Conservation (phyloP, 1,140 invertebrate genomes). For the Drosophila dunni region DNA sequence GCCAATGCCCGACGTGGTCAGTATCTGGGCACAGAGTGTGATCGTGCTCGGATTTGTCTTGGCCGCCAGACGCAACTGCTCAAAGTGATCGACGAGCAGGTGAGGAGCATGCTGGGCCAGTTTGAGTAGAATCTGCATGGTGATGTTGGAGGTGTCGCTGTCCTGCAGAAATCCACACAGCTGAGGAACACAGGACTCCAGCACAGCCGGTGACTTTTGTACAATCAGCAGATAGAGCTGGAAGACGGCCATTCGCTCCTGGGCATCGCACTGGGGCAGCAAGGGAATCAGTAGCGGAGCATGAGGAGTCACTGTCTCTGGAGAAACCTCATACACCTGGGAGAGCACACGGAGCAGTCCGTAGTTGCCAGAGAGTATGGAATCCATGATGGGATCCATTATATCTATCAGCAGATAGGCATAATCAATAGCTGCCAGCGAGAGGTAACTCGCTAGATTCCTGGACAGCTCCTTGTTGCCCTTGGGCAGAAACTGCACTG, state of each 20-base stretch:
- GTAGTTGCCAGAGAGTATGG: conserved; percentile 94
- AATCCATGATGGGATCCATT: conserved; percentile 94
- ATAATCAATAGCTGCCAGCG: conserved; percentile 96
- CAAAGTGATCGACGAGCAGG: conserved; percentile 88
- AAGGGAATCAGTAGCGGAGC: conserved; percentile 92
- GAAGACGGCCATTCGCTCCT: conserved; percentile 93
- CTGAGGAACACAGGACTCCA: conserved; percentile 73
- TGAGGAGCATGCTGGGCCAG: conserved; percentile 89
- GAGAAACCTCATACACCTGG: conserved; percentile 94
- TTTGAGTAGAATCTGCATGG: conserved; percentile 91
- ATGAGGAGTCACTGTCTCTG: conserved; percentile 93
- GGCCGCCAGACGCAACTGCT: conserved; percentile 88
- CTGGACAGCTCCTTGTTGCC: conserved; percentile 94
- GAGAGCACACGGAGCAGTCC: conserved; percentile 93
- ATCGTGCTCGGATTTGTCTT: conserved; percentile 89
- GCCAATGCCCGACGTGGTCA: conserved; percentile 88
- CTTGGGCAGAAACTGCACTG: conserved; percentile 95
- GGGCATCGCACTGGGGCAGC: conserved; percentile 91
- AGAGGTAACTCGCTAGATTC: conserved; percentile 96
- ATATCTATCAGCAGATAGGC: conserved; percentile 92
- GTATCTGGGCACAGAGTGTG: conserved; percentile 88
- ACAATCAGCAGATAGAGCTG: conserved; percentile 93
- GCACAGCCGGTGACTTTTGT: conserved; percentile 88
- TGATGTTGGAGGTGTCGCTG: conserved; percentile 86
- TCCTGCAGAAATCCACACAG: conserved; percentile 75